Evolutionary conservation across 2,113 vertebrate genomes (phyloP).

Genomic region (Pollachius pollachius): DNA sequence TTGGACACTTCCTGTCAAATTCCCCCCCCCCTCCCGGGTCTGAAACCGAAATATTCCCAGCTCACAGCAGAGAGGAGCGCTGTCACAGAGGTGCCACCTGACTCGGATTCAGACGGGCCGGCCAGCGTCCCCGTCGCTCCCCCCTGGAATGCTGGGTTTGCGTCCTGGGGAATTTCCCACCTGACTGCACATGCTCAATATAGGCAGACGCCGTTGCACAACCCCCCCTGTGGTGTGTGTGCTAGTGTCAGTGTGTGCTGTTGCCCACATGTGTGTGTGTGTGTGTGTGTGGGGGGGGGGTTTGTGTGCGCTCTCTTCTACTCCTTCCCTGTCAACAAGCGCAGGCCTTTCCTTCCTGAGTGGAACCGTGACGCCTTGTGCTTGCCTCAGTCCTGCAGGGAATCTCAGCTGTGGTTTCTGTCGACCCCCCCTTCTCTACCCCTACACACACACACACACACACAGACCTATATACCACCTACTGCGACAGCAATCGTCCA

Average conservation of each 20-base stretch:
- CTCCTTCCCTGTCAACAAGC: constrained; percentile 46
- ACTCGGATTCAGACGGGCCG: neutral
- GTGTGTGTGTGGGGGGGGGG: neutral
- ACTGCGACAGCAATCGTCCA: neutral
- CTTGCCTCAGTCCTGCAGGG: constrained; percentile 21
- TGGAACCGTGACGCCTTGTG: constrained; percentile 23
- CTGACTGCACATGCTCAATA: constrained; percentile 53
- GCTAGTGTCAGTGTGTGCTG: constrained; percentile 19
- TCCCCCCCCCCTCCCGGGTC: constrained; percentile 12
- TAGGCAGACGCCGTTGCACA: constrained; percentile 29
- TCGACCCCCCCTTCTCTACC: constrained; percentile 13
- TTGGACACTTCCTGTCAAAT: constrained; percentile 40
- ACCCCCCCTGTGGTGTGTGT: constrained; percentile 12
- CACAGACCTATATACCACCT: neutral
- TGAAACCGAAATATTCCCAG: neutral
- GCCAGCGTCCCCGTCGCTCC: neutral
- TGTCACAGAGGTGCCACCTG: neutral
- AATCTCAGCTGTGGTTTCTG: constrained; percentile 41
- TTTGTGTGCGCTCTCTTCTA: constrained; percentile 13
- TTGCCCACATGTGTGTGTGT: constrained; percentile 16
- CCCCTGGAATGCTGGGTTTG: constrained; percentile 39
- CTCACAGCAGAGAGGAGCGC: constrained; percentile 9
- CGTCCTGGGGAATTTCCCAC: constrained; percentile 53
- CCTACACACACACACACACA: constrained; percentile 5
- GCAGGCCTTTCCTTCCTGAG: constrained; percentile 50